Evolutionary conservation across 2,797 vertebrate species (phyloP).

Genomic region (Varecia variegata): DNA sequence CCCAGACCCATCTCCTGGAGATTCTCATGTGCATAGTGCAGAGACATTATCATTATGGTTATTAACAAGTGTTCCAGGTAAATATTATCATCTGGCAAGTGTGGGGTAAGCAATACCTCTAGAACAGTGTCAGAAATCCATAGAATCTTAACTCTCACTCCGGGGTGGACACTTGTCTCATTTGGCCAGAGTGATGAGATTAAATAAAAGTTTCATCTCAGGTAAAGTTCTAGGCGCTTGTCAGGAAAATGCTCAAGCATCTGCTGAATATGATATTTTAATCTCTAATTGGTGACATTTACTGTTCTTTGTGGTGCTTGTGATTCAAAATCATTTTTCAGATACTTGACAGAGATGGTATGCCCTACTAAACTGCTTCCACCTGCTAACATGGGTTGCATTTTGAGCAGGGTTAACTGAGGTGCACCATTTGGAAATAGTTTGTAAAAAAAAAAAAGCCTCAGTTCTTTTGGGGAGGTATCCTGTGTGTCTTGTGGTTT

Average conservation of each 20-base stretch:
- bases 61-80: not conserved
- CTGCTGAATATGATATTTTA: conserved; percentile 61
- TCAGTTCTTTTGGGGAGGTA: conserved; percentile 76
- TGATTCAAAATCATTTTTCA: conserved; percentile 70
- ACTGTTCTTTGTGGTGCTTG: conserved; percentile 37
- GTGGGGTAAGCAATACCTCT: not conserved
- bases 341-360: conserved; percentile 75
- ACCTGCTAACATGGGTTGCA: conserved; percentile 81
- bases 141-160: not conserved
- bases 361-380: conserved; percentile 81
- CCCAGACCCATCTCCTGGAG: not conserved
- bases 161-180: not conserved
- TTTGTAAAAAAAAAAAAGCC: conserved; percentile 79
- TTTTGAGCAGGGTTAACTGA: conserved; percentile 83
- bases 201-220: not conserved
- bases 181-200: not conserved
- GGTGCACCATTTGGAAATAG: conserved; percentile 86
- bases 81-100: not conserved
- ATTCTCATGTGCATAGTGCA: not conserved
- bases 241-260: not conserved
- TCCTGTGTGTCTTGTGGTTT: conserved; percentile 77
- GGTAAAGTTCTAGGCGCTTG: not conserved
- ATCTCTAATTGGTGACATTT: conserved; percentile 56
- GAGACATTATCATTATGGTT: not conserved
- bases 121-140: not conserved